phyloP scores from a whole-genome alignment of 2,113 vertebrate species.

The Seriola dumerili region DNA sequence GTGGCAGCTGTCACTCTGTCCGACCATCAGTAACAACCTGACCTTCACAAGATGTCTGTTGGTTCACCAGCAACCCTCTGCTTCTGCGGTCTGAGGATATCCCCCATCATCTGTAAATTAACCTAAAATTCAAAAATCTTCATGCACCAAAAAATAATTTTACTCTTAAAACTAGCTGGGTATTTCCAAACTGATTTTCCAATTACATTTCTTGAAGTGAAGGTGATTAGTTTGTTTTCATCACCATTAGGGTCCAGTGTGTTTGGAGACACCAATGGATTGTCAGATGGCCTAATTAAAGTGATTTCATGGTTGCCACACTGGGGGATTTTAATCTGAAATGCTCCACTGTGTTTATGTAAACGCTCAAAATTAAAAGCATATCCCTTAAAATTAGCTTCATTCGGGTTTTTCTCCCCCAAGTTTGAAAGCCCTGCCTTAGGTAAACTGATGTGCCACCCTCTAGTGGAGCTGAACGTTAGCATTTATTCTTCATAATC shows the following conservation, averaged over 20 bases:
- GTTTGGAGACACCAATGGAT: slow-evolving; percentile 62
- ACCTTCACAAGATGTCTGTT: slow-evolving; percentile 72
- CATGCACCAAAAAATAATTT: not conserved
- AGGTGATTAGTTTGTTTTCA: slow-evolving; percentile 61
- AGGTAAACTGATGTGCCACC: slow-evolving; percentile 77
- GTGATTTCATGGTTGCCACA: slow-evolving; percentile 80
- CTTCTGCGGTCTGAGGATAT: not conserved
- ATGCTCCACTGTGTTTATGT: slow-evolving; percentile 77
- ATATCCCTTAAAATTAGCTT: slow-evolving; percentile 80
- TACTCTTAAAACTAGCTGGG: not conserved
- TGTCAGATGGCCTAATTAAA: slow-evolving; percentile 80
- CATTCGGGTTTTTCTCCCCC: slow-evolving; percentile 57
- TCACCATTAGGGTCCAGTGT: slow-evolving; percentile 50
- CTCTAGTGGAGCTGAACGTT: slow-evolving; percentile 80
- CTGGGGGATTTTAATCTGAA: slow-evolving; percentile 78
- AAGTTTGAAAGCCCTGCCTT: slow-evolving; percentile 76
- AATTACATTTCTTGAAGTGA: not conserved
- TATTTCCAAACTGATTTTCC: not conserved
- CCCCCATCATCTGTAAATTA: not conserved
- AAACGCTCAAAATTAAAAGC: slow-evolving; percentile 80
- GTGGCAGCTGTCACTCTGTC: slow-evolving; percentile 72
- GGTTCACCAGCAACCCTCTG: slow-evolving; percentile 21
- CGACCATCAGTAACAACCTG: slow-evolving; percentile 58
- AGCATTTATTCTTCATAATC: slow-evolving; percentile 83
- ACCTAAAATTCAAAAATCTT: not conserved